Percentiles rank a stretch among this genome's conserved stretches.
These are phyloP conservation scores for Rhegmatorhina hoffmannsi DNA, from an alignment of 2,113 vertebrate species.

Conservation along the genomic window DNA sequence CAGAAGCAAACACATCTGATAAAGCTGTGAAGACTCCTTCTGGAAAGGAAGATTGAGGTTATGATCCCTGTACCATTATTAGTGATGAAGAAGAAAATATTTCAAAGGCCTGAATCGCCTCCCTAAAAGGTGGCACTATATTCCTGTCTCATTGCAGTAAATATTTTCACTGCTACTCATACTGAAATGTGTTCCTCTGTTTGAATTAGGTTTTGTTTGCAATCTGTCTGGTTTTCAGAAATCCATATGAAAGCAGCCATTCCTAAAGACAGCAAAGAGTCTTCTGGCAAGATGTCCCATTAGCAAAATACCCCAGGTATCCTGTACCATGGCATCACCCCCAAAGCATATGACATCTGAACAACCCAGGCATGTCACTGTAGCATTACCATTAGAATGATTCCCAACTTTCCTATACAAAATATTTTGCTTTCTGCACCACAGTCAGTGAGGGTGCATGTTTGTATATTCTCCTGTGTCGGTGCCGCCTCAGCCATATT, in stretches of 20 bases:
- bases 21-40: neutral
- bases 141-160: neutral
- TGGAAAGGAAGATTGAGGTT: neutral
- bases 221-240: neutral
- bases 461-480: neutral
- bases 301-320: neutral
- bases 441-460: accelerated
- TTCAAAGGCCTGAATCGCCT: neutral
- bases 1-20: neutral
- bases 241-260: neutral
- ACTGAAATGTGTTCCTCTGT: neutral
- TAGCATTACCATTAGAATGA: neutral
- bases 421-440: neutral
- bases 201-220: neutral
- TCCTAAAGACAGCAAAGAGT: neutral
- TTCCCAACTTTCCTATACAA: neutral
- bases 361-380: neutral
- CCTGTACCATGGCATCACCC: neutral
- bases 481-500: neutral
- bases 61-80: neutral
- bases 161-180: neutral
- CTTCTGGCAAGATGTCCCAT: neutral
- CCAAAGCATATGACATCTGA: neutral
- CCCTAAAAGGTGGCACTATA: neutral
- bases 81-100: neutral